Conservation (phyloP, 2,797 vertebrate genomes). For the Molossus molossus region DNA sequence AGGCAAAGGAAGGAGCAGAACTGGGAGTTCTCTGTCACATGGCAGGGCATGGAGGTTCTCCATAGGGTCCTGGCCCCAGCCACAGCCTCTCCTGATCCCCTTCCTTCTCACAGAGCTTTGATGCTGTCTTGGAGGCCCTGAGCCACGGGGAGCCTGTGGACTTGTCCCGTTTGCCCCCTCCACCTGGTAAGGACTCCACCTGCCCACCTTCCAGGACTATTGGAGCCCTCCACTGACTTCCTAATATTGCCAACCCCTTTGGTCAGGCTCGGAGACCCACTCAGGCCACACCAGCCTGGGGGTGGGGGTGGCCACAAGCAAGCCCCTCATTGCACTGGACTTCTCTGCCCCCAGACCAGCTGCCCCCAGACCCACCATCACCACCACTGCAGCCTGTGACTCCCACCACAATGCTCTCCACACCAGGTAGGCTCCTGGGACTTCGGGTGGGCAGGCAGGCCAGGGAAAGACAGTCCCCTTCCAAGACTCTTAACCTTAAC, state of each 20-base stretch:
- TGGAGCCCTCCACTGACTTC: not conserved
- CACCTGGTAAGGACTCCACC: conserved; percentile 90
- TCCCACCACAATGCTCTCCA: not conserved
- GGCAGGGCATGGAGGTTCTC: not conserved
- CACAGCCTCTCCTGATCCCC: not conserved
- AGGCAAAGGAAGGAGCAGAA: not conserved
- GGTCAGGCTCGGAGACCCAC: not conserved
- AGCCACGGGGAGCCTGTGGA: conserved; percentile 91
- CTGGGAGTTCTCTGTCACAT: not conserved
- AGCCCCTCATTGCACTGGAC: conserved; percentile 3
- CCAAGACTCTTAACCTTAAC: not conserved
- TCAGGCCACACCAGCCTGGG: not conserved
- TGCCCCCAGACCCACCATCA: conserved; percentile 72
- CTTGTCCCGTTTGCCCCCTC: conserved; percentile 91
- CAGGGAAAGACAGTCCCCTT: not conserved
- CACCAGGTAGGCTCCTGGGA: conserved; percentile 34
- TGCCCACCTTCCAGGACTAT: not conserved
- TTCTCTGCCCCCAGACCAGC: conserved; percentile 83
- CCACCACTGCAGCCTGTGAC: conserved; percentile 47
- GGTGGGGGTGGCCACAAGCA: not conserved
- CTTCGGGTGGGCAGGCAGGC: not conserved
- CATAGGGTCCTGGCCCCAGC: not conserved
- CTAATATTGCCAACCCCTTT: not conserved
- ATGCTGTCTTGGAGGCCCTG: conserved; percentile 91
- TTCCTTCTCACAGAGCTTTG: conserved; percentile 85